Percentiles rank a stretch among this genome's conserved stretches.
phyloP scores from a whole-genome alignment of 2,888 invertebrate genomes.

The Abrostola tripartita region DNA sequence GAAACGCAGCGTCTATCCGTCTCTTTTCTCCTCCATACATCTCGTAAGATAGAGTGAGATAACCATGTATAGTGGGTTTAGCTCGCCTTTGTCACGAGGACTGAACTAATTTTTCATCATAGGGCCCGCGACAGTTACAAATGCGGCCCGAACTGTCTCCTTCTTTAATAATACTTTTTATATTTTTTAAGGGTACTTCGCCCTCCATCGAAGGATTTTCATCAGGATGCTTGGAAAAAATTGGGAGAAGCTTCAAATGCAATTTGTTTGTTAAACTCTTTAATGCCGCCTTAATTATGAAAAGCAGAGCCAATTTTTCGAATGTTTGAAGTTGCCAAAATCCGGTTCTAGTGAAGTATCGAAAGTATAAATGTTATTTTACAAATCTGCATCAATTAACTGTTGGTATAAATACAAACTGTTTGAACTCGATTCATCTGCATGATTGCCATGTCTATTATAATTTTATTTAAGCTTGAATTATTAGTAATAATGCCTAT shows the following conservation, averaged over 20 bases:
- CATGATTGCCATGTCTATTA: too few species aligned
- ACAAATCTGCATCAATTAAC: too few species aligned
- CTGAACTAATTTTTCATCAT: constrained; percentile 89
- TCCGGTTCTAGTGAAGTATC: constrained; percentile 8
- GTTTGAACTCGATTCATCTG: too few species aligned
- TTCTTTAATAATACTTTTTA: constrained; percentile 89
- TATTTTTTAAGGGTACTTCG: constrained; percentile 86
- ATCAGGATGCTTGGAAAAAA: constrained; percentile 76
- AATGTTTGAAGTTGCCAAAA: constrained; percentile 35
- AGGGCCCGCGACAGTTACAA: constrained; percentile 88
- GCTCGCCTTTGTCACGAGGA: constrained; percentile 87
- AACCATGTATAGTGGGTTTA: constrained; percentile 82
- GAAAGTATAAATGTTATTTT: constrained; percentile 2
- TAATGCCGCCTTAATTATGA: constrained; percentile 73
- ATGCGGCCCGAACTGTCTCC: constrained; percentile 88
- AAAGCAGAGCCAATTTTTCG: constrained; percentile 54
- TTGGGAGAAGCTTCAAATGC: constrained; percentile 82
- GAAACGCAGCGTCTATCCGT: constrained; percentile 78
- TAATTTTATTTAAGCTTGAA: too few species aligned
- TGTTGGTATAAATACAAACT: too few species aligned
- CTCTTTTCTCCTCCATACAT: constrained; percentile 65
- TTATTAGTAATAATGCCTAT: too few species aligned
- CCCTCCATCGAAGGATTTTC: constrained; percentile 84
- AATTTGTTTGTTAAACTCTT: constrained; percentile 80
- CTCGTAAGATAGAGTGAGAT: constrained; percentile 74